Conservation (phyloP, 2,113 vertebrate species). For the Himantopus leucocephalus region DNA sequence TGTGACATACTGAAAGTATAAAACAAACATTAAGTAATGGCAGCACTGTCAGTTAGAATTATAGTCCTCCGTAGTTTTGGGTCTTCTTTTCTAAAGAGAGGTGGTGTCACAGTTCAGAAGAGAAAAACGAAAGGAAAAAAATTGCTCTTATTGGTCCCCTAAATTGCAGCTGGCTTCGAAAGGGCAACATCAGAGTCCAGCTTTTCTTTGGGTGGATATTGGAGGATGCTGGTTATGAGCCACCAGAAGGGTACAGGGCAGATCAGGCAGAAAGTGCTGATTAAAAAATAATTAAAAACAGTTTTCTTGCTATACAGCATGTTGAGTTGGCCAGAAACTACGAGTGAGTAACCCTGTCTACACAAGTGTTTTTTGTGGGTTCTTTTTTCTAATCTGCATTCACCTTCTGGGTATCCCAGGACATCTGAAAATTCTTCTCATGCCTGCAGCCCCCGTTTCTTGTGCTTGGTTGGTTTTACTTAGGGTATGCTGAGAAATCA, state of each 20-base stretch:
- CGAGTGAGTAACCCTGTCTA: not conserved
- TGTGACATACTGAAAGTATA: not conserved
- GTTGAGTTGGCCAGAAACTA: not conserved
- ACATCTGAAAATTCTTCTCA: not conserved
- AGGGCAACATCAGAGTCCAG: not conserved
- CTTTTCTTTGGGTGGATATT: not conserved
- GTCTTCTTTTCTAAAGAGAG: slow-evolving; percentile 23
- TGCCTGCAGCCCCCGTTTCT: not conserved
- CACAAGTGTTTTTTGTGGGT: not conserved
- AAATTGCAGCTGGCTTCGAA: not conserved
- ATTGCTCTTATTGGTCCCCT: not conserved
- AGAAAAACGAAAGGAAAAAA: not conserved
- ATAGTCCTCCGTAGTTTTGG: not conserved
- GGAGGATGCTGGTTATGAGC: not conserved
- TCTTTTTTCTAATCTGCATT: not conserved
- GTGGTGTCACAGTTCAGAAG: not conserved
- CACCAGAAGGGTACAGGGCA: not conserved
- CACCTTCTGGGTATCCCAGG: not conserved
- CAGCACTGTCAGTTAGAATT: not conserved
- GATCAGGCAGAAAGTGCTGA: slow-evolving; percentile 25
- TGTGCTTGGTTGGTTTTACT: not conserved
- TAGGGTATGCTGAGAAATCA: not conserved
- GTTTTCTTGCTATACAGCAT: not conserved
- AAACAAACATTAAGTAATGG: slow-evolving; percentile 18
- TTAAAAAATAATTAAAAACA: slow-evolving; percentile 64